phyloP scores from a whole-genome alignment of 2,888 invertebrate species.

The Bibio marci region DNA sequence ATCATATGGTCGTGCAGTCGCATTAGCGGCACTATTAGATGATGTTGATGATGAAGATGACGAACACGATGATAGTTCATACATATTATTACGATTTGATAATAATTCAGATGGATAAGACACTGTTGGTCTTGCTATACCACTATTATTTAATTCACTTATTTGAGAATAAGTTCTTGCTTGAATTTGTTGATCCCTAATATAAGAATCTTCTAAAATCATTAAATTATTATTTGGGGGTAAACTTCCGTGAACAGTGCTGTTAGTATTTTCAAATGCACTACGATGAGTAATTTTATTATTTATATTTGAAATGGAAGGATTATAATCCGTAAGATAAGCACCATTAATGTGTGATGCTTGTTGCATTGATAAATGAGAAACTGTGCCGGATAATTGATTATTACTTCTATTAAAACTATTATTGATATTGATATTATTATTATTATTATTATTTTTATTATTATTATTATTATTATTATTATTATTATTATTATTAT shows the following conservation, averaged over 20 bases:
- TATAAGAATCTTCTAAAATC: slow-evolving; percentile 14
- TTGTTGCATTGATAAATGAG: slow-evolving; percentile 1
- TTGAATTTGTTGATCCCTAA: slow-evolving; percentile 18
- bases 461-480: slow-evolving; percentile 10
- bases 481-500: slow-evolving; percentile 13
- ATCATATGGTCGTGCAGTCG: slow-evolving; percentile 39
- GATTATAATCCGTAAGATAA: slow-evolving; percentile 15
- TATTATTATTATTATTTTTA: slow-evolving; percentile 6
- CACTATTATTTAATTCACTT: slow-evolving; percentile 32
- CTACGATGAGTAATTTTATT: slow-evolving; percentile 10
- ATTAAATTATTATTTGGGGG: slow-evolving; percentile 6
- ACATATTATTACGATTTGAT: slow-evolving; percentile 21
- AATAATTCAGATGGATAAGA: slow-evolving; percentile 38
- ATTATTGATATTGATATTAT: slow-evolving; percentile 5
- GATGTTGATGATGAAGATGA: slow-evolving; percentile 26
- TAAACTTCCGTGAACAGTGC: background rate
- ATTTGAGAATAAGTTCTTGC: slow-evolving; percentile 44
- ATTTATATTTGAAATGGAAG: slow-evolving; percentile 18
- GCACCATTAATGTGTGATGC: background rate
- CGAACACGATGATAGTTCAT: slow-evolving; percentile 33
- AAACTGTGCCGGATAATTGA: background rate
- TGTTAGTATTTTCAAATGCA: slow-evolving; percentile 4
- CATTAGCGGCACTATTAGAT: slow-evolving; percentile 9
- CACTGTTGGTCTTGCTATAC: slow-evolving; percentile 37
- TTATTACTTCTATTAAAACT: background rate